These are phyloP conservation scores for Drosophila baimaii DNA, from an alignment of 1,140 invertebrate species.

Conservation along the genomic window DNA sequence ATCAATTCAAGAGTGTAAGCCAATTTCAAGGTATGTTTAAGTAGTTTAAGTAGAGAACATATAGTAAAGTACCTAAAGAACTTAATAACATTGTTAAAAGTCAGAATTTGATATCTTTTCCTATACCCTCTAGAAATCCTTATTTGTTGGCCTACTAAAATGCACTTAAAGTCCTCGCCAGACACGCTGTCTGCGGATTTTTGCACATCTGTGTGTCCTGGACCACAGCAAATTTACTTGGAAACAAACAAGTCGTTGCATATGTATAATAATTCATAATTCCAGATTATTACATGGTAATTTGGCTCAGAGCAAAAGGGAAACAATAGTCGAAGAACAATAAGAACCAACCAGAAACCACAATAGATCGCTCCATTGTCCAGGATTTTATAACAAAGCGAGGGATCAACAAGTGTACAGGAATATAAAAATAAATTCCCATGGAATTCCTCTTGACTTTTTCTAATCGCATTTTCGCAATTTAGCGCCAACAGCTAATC, in stretches of 20 bases:
- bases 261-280: constrained; percentile 65
- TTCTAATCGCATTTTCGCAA: constrained; percentile 79
- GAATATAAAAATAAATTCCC: constrained; percentile 47
- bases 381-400: constrained; percentile 15
- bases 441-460: constrained; percentile 40
- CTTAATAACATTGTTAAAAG: no score
- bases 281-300: constrained; percentile 74
- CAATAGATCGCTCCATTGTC: constrained; percentile 34
- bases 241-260: constrained; percentile 57
- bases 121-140: no score
- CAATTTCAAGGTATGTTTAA: no score
- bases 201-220: constrained; percentile 43
- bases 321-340: constrained; percentile 30
- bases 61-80: no score
- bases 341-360: neutral
- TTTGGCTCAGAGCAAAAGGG: constrained; percentile 33
- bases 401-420: constrained; percentile 42
- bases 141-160: neutral
- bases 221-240: constrained; percentile 54
- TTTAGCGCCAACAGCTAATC: constrained; percentile 79
- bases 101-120: no score
- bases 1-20: no score
- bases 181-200: constrained; percentile 60
- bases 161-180: constrained; percentile 2
- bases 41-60: no score